Evolutionary conservation across 2,113 vertebrate genomes (phyloP), one percentile per base, ranked within the genome.

Genomic region (Recurvirostra avosetta): DNA sequence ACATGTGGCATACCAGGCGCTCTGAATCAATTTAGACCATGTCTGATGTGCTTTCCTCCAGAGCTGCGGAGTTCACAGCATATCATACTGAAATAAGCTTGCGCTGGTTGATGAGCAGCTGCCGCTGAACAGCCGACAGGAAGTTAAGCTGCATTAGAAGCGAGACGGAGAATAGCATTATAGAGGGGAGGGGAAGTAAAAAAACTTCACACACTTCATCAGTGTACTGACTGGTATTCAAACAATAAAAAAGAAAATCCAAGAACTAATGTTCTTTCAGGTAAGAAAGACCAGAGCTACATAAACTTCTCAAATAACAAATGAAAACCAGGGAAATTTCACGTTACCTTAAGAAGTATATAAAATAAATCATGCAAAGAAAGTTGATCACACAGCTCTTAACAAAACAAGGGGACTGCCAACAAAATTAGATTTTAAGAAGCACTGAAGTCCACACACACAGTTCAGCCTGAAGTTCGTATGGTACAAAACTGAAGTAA

Each of bases 81-180:
- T 25, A 43, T 25, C 20, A 11, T 1, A 40, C 52, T 0, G 12
- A 86, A 87, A 36, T 22, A 45, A 61, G 73, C 40, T 73, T 7
- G 15, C 8, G 34, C 84, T 75, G 88, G n/a, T 86, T 94, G 88
- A 67, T 1, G 16, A 91, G 95, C 91, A 93, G 83, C 90, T 74
- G 90, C 83, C 8, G 11, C 83, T 5, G 1, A 96, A 40, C 43
- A 93, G 74, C 92, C 90, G 83, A 75, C 94, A 96, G 95, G 86
- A 97, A 96, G 83, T 75, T 84, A 63, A 78, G 80, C 86, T 90
- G 79, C 76, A 22, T 23, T 23, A 84, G 30, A 86, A 85, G 61
- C 1, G 72, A 96, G 73, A 88, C n/a, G 52, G 55, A 94, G 86
- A 85, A 67, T 1, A 67, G 62, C 20, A 85, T 81, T 41, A 29